Percentiles rank a stretch among this genome's conserved stretches.
Evolutionary conservation across 1,140 invertebrate genomes (phyloP).

Genomic region (Neuroterus valhalla): DNA sequence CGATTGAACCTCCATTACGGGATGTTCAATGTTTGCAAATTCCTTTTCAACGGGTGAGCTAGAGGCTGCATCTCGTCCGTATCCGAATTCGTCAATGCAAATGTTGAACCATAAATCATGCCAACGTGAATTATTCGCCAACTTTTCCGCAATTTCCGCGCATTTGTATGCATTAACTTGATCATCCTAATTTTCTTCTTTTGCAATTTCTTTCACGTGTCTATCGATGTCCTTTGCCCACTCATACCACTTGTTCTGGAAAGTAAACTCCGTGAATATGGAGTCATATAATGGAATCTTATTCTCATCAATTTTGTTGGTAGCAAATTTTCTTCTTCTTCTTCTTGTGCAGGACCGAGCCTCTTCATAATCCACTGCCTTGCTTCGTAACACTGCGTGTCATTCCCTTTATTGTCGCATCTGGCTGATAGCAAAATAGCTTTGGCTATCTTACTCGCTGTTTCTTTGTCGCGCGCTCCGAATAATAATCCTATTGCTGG

Average conservation of each 20-base stretch:
- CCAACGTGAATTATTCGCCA: background rate
- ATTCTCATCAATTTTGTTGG: background rate
- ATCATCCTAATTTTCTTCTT: background rate
- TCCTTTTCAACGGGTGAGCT: background rate
- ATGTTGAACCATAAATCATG: background rate
- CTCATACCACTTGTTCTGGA: background rate
- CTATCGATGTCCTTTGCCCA: background rate
- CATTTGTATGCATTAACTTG: background rate
- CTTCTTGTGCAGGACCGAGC: background rate
- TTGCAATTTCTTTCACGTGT: background rate
- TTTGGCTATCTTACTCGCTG: background rate
- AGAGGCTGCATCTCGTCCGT: background rate
- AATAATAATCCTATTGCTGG: background rate
- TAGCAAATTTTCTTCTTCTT: background rate
- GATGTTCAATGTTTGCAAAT: background rate
- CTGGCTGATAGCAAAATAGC: background rate
- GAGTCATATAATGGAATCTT: background rate
- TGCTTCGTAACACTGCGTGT: background rate
- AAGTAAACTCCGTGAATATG: background rate
- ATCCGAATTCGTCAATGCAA: background rate
- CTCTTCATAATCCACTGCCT: background rate
- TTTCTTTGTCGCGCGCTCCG: background rate
- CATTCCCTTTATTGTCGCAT: background rate
- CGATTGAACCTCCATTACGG: background rate
- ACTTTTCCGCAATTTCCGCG: background rate